Conservation (phyloP, 2,113 vertebrate genomes). For the Campylomormyrus numenius region DNA sequence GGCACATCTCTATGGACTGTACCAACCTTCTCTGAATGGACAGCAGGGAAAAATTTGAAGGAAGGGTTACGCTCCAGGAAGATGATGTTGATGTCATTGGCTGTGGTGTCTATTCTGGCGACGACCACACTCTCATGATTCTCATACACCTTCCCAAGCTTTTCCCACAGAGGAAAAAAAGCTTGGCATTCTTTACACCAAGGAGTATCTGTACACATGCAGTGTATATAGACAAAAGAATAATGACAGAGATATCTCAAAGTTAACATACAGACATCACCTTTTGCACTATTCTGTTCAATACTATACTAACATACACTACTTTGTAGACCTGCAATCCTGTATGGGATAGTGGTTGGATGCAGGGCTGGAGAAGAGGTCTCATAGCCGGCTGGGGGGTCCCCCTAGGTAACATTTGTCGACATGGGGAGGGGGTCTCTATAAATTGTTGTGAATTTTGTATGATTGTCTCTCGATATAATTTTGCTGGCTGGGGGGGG, state of each 20-base stretch:
- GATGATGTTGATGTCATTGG: slow-evolving; percentile 71
- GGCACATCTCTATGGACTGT: background rate
- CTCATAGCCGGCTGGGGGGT: background rate
- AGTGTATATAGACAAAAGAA: background rate
- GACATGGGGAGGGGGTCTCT: background rate
- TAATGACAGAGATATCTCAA: background rate
- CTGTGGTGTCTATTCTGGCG: slow-evolving; percentile 75
- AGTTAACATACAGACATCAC: background rate
- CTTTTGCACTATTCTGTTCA: background rate
- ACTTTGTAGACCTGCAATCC: background rate
- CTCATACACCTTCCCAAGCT: slow-evolving; percentile 66
- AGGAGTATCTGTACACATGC: slow-evolving; percentile 64
- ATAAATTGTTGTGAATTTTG: background rate
- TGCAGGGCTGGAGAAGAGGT: background rate
- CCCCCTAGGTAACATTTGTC: background rate
- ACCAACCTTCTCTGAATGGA: slow-evolving; percentile 56
- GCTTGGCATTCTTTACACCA: slow-evolving; percentile 65
- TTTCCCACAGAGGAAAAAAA: slow-evolving; percentile 71
- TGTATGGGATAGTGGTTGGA: background rate
- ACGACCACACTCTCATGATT: slow-evolving; percentile 59
- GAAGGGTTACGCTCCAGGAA: slow-evolving; percentile 55
- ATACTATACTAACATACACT: background rate
- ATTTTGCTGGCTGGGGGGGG: background rate
- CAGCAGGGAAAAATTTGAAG: slow-evolving; percentile 76
- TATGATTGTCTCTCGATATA: background rate